Evolutionary conservation across 1,140 invertebrate species (phyloP), one percentile per base, ranked within the genome.

Genomic region (Hycleus cichorii): DNA sequence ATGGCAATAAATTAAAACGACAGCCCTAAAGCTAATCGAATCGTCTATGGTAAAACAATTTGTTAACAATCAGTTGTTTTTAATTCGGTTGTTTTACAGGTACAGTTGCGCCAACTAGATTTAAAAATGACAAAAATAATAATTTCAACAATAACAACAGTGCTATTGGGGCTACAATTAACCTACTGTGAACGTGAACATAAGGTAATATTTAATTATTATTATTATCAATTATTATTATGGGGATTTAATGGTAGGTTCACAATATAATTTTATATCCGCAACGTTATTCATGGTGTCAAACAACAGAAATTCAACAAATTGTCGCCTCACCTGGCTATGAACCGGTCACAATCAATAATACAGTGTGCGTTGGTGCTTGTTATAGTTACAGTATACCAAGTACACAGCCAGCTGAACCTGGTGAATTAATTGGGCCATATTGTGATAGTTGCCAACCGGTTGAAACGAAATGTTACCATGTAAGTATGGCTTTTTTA

Each of bases 371-470:
- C 63, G 83, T 85, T 8, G 84, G 84, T 4, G 81, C 82, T 4
- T 85, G 84, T 68, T 86, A 84, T 70, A 84, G 82, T 45, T 86
- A 85, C 67, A 82, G 81, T 68, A 83, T 86, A 39, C 84, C 84
- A 1, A 79, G 80, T 59, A 85, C 83, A 27, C 76, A 83, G 50
- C 83, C 83, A 3, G 80, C 79, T 39, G 80, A 81, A 51, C 83
- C 82, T 3, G 83, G 83, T 39, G 83, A 85, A 69, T 75, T 84
- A 6, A 80, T 83, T 42, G 75, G 80, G 55, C 82, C 84, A 3
- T 86, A 85, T 63, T 85, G 84, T 62, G 84, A 86, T 64, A 84
- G 83, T 24, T 86, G 83, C 65, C 83, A 85, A 64, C 83, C 84
- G 0, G 70, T 77, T 0, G 76, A 80, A 32, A 79, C 78, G n/a